These are phyloP conservation scores for Tapirus indicus DNA, from an alignment of 2,797 vertebrate genomes.

Conservation along the genomic window DNA sequence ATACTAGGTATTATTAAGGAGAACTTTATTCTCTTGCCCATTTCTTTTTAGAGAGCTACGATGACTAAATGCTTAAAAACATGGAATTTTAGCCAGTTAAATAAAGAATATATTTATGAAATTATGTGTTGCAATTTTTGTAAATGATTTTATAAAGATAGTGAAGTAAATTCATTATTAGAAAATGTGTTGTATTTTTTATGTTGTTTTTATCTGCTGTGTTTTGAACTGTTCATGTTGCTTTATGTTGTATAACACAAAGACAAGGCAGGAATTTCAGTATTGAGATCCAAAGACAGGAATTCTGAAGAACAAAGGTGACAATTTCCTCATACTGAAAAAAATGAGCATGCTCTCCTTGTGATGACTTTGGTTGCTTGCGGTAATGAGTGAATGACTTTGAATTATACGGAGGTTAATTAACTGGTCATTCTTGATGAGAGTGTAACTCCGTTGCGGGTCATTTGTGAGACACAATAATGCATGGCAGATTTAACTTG, in stretches of 20 bases:
- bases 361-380: constrained; percentile 65
- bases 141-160: constrained; percentile 7
- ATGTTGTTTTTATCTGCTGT: neutral
- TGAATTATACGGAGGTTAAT: constrained; percentile 80
- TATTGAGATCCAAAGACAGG: neutral
- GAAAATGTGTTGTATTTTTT: neutral
- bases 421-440: constrained; percentile 76
- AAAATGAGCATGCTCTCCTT: constrained; percentile 49
- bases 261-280: neutral
- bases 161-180: neutral
- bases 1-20: neutral
- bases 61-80: neutral
- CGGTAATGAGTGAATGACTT: constrained; percentile 74
- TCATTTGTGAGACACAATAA: constrained; percentile 68
- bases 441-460: constrained; percentile 53
- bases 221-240: neutral
- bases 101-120: neutral
- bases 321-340: neutral
- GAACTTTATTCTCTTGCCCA: neutral
- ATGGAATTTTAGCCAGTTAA: neutral
- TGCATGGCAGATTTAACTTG: constrained; percentile 53
- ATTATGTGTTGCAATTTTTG: neutral
- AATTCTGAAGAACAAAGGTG: neutral
- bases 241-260: neutral
- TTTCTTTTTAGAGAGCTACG: neutral